Evolutionary conservation across 2,888 invertebrate species (phyloP).

Genomic region (Trachelus tabidus): DNA sequence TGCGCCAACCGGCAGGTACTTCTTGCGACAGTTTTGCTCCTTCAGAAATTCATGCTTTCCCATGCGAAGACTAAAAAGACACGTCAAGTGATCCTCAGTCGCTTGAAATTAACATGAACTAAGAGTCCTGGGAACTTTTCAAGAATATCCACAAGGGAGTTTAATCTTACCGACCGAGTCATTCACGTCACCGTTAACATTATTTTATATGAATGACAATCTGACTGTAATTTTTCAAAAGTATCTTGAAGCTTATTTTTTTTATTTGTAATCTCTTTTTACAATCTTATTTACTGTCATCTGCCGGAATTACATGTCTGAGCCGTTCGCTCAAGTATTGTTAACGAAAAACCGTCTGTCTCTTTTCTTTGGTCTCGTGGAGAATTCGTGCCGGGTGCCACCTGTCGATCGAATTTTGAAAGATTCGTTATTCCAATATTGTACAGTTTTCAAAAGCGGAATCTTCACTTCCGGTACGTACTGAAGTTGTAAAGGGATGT

Average conservation of each 20-base stretch:
- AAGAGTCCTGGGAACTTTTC: not conserved
- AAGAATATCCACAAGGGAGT: not conserved
- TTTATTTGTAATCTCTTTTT: not conserved
- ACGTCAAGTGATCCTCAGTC: not conserved
- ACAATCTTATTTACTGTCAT: not conserved
- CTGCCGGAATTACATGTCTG: not conserved
- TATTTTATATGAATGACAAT: not conserved
- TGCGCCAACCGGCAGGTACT: slow-evolving; percentile 3
- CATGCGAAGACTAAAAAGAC: not conserved
- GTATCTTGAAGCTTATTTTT: not conserved
- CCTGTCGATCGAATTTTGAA: not conserved
- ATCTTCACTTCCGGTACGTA: not conserved
- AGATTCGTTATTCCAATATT: not conserved
- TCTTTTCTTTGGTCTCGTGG: not conserved
- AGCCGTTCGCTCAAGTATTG: not conserved
- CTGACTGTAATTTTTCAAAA: not conserved
- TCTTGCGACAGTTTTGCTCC: not conserved
- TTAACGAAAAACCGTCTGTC: not conserved
- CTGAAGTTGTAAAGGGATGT: not conserved
- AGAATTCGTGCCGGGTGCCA: not conserved
- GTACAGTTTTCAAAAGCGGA: not conserved
- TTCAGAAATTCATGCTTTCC: not conserved
- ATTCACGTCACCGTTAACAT: not conserved
- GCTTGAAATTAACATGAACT: not conserved
- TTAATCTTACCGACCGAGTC: not conserved